Evolutionary conservation across 2,797 vertebrate genomes (phyloP), one percentile per base, ranked within the genome.

Genomic region (Megalops cyprinoides): DNA sequence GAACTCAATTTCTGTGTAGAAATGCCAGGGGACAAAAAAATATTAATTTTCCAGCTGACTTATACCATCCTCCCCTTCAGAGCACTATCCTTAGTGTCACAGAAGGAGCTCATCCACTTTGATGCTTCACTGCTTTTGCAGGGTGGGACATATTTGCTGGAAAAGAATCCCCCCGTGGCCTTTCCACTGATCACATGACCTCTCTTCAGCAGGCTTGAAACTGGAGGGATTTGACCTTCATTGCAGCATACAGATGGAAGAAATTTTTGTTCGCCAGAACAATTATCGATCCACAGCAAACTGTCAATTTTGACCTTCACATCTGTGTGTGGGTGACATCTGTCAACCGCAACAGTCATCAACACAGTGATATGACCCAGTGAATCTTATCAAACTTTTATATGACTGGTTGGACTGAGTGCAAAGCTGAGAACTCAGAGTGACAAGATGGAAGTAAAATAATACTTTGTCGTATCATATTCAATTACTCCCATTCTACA

Each of bases 31-130:
- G 14, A 9, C 34, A 3, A 2, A 7, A 39, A n/a, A 56, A 58
- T 42, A 37, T 58, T 39, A 51, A 56, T 55, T 77, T 77, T 42
- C 53, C 53, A 77, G 53, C 23, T 58, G 56, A 62, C 55, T 62
- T 62, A 7, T 9, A 25, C 23, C n/a, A n/a, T n/a, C 53, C 76
- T 28, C 31, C 23, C 51, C 75, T 49, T 77, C 20, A 37, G 31
- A 39, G 18, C 37, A 34, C 62, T 34, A 12, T 67, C 14, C 23
- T 65, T 31, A 65, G 8, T 14, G 60, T 34, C 28, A 65, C 15
- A 65, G 58, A 14, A 15, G 28, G 60, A 65, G 28, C 15, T 31
- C 31, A 28, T 53, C 51, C 51, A 53, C 6, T 53, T 14, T 18
- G 18, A 9, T 53, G 12, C 51, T 15, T 53, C 12, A 42, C 67